A percentile compares a stretch with the other conserved stretches of the same genome.
phyloP scores from a whole-genome alignment of 2,113 vertebrate genomes.

The Pampusana beccarii region DNA sequence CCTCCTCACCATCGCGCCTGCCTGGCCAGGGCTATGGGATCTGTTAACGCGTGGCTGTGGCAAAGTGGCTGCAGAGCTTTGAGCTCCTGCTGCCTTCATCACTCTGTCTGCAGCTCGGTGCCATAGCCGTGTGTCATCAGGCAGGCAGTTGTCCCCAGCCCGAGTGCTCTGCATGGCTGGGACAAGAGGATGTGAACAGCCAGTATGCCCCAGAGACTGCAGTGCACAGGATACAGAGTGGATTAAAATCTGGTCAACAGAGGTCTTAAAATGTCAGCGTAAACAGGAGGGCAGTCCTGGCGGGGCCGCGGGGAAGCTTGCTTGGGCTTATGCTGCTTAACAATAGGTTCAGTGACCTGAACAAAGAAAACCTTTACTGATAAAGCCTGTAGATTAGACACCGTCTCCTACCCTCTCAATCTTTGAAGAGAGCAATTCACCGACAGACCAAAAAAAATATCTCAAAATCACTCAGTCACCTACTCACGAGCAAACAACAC shows the following conservation, averaged over 20 bases:
- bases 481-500: rapidly evolving
- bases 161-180: not conserved
- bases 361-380: constrained; percentile 51
- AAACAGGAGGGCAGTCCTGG: constrained; percentile 57
- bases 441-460: not conserved
- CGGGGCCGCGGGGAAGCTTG: not conserved
- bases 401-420: not conserved
- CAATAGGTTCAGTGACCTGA: constrained; percentile 62
- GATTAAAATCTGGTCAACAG: constrained; percentile 58
- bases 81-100: not conserved
- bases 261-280: constrained; percentile 54
- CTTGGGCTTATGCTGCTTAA: constrained; percentile 25
- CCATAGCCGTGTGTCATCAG: not conserved
- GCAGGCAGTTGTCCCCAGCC: not conserved
- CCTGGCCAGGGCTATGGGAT: not conserved
- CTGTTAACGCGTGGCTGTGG: not conserved
- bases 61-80: not conserved
- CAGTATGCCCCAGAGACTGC: constrained; percentile 33
- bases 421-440: not conserved
- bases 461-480: not conserved
- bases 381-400: constrained; percentile 30
- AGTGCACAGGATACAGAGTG: constrained; percentile 34
- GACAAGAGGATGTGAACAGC: not conserved
- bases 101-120: not conserved
- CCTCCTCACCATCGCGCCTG: not conserved